Conservation (phyloP, 2,797 vertebrate species). For the Catharus ustulatus region DNA sequence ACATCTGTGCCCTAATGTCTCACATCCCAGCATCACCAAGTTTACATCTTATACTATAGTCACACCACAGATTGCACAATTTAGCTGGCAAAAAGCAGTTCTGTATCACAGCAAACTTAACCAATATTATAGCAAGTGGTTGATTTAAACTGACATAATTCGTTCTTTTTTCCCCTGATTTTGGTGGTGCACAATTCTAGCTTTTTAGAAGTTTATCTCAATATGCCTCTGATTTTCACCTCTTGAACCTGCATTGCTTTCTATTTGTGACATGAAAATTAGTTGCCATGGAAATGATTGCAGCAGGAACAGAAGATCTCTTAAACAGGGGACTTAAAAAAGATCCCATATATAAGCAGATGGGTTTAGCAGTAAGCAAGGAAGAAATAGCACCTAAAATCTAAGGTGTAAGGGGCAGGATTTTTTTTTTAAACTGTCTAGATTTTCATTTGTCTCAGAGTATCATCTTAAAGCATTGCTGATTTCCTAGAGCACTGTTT, state of each 20-base stretch:
- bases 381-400: neutral
- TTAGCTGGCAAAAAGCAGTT: neutral
- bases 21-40: no score
- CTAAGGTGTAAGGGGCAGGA: neutral
- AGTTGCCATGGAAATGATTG: slow-evolving; percentile 65
- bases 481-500: neutral
- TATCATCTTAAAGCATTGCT: neutral
- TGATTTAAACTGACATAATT: neutral
- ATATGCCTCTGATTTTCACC: slow-evolving; percentile 10
- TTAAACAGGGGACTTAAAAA: neutral
- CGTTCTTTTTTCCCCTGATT: neutral
- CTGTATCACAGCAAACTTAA: neutral
- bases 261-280: slow-evolving; percentile 50
- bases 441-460: neutral
- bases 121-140: neutral
- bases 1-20: no score
- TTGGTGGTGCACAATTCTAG: neutral
- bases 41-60: neutral
- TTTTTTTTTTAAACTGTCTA: neutral
- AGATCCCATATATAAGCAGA: neutral
- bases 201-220: slow-evolving; percentile 9
- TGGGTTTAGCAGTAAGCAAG: neutral
- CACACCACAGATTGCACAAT: neutral
- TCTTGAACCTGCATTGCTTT: slow-evolving; percentile 14
- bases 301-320: neutral